Conservation (phyloP, 2,113 vertebrate species). For the Serilophus lunatus region DNA sequence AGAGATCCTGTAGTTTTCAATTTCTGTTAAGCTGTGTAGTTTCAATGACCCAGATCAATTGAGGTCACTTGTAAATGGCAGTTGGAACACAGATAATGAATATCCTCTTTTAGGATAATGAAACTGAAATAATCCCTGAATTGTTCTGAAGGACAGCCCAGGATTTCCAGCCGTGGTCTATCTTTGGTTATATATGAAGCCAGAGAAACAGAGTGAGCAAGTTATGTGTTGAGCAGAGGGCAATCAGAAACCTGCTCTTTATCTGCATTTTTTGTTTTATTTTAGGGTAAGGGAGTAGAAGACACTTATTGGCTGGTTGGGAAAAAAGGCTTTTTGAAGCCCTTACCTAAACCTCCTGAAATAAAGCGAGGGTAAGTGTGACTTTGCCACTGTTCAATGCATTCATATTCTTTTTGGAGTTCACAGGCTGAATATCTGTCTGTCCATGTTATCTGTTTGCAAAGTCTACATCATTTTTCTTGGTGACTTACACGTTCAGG, state of each 20-base stretch:
- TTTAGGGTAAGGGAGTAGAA: slow-evolving; percentile 89
- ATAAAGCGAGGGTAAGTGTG: slow-evolving; percentile 85
- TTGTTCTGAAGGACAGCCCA: not conserved
- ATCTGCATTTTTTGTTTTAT: not conserved
- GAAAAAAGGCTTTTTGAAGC: slow-evolving; percentile 82
- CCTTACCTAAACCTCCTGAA: slow-evolving; percentile 84
- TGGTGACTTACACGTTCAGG: not conserved
- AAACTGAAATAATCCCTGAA: not conserved
- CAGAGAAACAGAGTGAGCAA: not conserved
- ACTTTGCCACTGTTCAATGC: not conserved
- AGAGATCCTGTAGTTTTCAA: not conserved
- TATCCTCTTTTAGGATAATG: not conserved
- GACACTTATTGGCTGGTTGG: slow-evolving; percentile 92
- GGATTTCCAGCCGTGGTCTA: not conserved
- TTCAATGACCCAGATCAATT: not conserved
- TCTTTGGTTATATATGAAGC: not conserved
- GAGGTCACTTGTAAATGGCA: not conserved
- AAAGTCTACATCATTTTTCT: not conserved
- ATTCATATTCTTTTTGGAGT: not conserved
- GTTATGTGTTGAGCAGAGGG: accelerated
- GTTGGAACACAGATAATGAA: not conserved
- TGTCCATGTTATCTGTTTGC: not conserved
- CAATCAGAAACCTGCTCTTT: not conserved
- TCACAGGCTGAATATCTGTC: not conserved
- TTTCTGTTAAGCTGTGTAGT: not conserved